Conservation (phyloP, 1,140 invertebrate species). For the Lasioglossum albipes region DNA sequence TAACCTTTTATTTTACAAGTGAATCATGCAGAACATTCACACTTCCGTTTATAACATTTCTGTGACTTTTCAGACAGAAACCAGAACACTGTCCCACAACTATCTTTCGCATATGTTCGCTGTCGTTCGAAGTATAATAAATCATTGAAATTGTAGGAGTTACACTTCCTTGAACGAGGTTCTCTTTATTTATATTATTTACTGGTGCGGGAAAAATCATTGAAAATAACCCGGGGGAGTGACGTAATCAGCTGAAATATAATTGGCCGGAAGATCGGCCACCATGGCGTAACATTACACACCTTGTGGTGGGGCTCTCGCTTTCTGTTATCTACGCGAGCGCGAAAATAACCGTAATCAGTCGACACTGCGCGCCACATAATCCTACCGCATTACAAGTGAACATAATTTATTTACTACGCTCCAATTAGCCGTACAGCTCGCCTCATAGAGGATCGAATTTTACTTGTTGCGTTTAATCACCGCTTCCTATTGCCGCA, state of each 20-base stretch:
- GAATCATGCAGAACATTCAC: background rate
- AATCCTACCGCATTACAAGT: conserved; percentile 50
- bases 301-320: conserved; percentile 16
- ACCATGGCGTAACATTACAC: conserved; percentile 32
- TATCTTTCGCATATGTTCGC: no score
- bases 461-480: conserved; percentile 60
- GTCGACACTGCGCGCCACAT: conserved; percentile 40
- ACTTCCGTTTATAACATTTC: no score
- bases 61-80: no score
- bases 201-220: conserved; percentile 10
- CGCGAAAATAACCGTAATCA: conserved; percentile 60
- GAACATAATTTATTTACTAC: conserved; percentile 61
- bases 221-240: conserved; percentile 20
- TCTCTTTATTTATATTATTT: no score
- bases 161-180: no score
- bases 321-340: conserved; percentile 43
- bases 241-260: conserved; percentile 44
- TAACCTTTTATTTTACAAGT: conserved; percentile 20
- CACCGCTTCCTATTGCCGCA: conserved; percentile 49
- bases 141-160: no score
- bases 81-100: no score
- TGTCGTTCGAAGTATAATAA: no score
- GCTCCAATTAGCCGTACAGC: conserved; percentile 52
- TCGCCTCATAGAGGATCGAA: conserved; percentile 53
- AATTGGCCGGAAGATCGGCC: conserved; percentile 44